Conservation (phyloP, 2,797 vertebrate genomes). For the Furcifer pardalis region DNA sequence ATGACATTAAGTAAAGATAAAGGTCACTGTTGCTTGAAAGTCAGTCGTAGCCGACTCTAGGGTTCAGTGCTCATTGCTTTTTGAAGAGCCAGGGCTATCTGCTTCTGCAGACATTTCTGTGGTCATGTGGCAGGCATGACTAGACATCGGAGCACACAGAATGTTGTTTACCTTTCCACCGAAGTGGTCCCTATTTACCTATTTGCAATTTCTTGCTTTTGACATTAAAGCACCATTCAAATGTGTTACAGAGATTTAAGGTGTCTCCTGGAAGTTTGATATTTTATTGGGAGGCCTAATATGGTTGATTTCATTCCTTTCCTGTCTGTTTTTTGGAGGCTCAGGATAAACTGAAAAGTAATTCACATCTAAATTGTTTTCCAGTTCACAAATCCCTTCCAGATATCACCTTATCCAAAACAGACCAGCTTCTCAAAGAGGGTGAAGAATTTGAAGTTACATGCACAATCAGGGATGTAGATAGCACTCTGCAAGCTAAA, state of each 20-base stretch:
- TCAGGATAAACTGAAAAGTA: conserved; percentile 44
- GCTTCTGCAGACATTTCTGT: too few relatives aligned
- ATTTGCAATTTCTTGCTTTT: too few relatives aligned
- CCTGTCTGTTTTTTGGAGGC: not conserved
- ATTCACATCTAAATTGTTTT: conserved; percentile 63
- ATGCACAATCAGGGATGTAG: conserved; percentile 89
- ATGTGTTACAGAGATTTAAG: conserved; percentile 36
- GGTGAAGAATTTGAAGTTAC: conserved; percentile 85
- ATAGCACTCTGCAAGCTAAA: conserved; percentile 82
- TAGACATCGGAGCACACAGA: too few relatives aligned
- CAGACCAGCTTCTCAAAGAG: conserved; percentile 82
- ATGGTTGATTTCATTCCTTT: conserved; percentile 47
- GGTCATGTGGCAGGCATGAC: too few relatives aligned
- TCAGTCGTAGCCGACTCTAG: too few relatives aligned
- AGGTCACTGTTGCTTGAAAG: too few relatives aligned
- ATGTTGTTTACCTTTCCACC: too few relatives aligned
- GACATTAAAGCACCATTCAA: conserved; percentile 4
- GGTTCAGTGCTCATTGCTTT: too few relatives aligned
- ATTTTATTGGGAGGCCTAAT: conserved; percentile 60
- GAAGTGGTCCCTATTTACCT: too few relatives aligned
- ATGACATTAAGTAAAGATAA: too few relatives aligned
- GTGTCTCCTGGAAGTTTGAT: conserved; percentile 35
- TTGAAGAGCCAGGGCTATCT: too few relatives aligned
- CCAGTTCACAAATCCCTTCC: conserved; percentile 86
- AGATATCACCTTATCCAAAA: conserved; percentile 80